phyloP scores from a whole-genome alignment of 2,888 invertebrate genomes.

The Salpingus planirostris region DNA sequence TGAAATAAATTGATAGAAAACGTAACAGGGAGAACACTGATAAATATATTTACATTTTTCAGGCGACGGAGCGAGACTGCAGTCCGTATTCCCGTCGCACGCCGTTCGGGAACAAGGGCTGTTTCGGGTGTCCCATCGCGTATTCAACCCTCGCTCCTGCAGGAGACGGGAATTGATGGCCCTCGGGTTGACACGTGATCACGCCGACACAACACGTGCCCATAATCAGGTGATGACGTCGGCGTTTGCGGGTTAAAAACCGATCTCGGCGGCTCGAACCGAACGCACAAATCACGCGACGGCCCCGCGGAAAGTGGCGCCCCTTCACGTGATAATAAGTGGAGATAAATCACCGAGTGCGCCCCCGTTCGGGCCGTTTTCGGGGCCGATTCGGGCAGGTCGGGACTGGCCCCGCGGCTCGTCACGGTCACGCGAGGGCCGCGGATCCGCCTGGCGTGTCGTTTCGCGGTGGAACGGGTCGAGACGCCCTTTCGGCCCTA shows the following conservation, averaged over 20 bases:
- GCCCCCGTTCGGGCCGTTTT: no score
- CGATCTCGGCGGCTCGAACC: no score
- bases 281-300: no score
- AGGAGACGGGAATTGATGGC: conserved; percentile 16
- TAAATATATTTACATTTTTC: conserved; percentile 22
- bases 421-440: no score
- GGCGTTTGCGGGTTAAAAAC: conserved; percentile 6
- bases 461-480: no score
- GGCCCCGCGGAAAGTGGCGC: no score
- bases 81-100: conserved; percentile 11
- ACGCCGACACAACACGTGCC: conserved; percentile 8
- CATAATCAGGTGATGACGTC: conserved; percentile 15
- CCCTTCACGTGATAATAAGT: no score
- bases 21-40: conserved; percentile 17
- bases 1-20: conserved; percentile 19
- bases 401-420: no score
- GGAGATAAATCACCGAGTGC: no score
- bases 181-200: conserved; percentile 17
- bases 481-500: no score
- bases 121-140: conserved; percentile 11
- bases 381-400: no score
- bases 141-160: conserved; percentile 14
- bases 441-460: no score
- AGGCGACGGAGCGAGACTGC: conserved; percentile 9
- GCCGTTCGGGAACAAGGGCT: conserved; percentile 7